Base-by-base conservation (phyloP, 2,113 vertebrate species). In the Tympanuchus pallidicinctus region DNA sequence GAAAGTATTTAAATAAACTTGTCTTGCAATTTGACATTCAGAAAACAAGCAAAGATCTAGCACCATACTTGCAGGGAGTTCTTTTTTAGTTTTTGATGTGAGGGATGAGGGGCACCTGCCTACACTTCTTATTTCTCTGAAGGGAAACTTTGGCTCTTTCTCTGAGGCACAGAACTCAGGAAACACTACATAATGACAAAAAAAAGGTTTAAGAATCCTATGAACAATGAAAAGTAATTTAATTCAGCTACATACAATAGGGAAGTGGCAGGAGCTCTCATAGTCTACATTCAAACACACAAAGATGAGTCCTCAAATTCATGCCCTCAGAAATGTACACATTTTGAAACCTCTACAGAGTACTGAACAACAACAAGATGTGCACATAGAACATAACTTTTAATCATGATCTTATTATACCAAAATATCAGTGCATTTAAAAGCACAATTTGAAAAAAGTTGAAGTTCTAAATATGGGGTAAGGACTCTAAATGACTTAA, bases 1-100 rank as follows among this genome's bases (percentile, higher is more conserved):
- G 25, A 59, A 93, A 86, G 66, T 79, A 90, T 81, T 93, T 80
- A 92, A 96, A 94, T 86, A 89, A 91, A 92, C 79, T 72, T 0
- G 20, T 94, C 89, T 96, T 92, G 82, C 91, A 92, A 88, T 88
- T 78, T 91, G 90, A 91, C 89, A 94, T 88, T 86, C 61, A 81
- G 47, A 92, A 96, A 94, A 92, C 75, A 94, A 94, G 93, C 42
- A 79, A 42, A 82, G 40, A 86, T 48, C 4, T 9, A 94, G 94
- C 48, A 87, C 10, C 52, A 11, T 40, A 81, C 63, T 83, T 88
- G 47, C 79, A 88, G 13, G 71, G 18, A 72, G 24, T 3, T 15
- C 69, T 56, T 73, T 80, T 89, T 92, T 67, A 93, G 85, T 42
- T 86, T 89, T 78, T 77, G 82, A 67, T 70, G 82, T 0, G 3